Percentiles rank a stretch among this genome's conserved stretches.
Conservation (phyloP, 2,888 invertebrate genomes). For the Machimus atricapillus region DNA sequence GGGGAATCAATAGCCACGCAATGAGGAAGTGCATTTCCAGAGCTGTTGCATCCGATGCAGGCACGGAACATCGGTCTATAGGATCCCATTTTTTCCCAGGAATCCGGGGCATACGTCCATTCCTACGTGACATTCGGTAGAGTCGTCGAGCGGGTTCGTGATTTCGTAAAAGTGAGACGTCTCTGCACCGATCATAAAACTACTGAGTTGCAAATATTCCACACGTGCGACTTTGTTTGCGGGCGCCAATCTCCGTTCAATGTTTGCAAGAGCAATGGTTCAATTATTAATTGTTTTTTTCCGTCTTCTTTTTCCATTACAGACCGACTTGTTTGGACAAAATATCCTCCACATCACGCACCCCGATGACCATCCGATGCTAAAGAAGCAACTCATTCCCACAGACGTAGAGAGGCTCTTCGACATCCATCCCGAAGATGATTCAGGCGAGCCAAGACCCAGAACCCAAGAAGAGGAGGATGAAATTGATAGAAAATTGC, state of each 20-base stretch:
- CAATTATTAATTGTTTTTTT: neutral
- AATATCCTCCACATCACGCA: conserved; percentile 83
- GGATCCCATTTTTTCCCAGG: neutral
- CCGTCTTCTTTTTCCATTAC: conserved; percentile 54
- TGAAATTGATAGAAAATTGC: conserved; percentile 57
- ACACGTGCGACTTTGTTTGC: neutral
- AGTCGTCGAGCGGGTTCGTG: conserved; percentile 44
- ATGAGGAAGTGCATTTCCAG: neutral
- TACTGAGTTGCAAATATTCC: neutral
- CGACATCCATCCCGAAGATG: conserved; percentile 62
- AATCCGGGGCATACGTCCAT: neutral
- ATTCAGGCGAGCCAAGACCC: conserved; percentile 66
- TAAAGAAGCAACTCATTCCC: conserved; percentile 72
- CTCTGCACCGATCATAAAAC: conserved; percentile 1
- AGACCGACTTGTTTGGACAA: conserved; percentile 85
- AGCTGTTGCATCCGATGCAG: neutral
- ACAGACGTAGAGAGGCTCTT: conserved; percentile 61
- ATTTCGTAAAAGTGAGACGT: conserved; percentile 40
- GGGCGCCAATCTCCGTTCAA: neutral
- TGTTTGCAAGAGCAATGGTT: neutral
- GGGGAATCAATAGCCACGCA: neutral
- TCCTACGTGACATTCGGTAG: conserved; percentile 45
- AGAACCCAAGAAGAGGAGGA: conserved; percentile 61
- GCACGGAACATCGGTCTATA: neutral
- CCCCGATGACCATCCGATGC: conserved; percentile 77